These are phyloP conservation scores for Neoaliturus tenellus DNA, from an alignment of 2,888 invertebrate species.

Conservation along the genomic window DNA sequence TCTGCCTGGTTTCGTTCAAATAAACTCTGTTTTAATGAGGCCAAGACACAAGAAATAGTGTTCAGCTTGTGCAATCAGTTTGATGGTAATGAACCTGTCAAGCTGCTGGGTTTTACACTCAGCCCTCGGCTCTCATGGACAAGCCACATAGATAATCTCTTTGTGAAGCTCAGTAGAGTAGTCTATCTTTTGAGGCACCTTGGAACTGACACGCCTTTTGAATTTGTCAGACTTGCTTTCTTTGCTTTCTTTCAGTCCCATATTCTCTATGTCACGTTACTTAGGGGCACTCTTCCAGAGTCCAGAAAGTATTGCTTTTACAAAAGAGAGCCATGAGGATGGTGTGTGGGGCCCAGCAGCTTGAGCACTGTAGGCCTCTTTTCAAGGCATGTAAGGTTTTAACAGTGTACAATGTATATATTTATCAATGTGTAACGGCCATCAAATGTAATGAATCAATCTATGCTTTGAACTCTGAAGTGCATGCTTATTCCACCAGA, in stretches of 20 bases:
- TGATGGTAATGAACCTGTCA: neutral
- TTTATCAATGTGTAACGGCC: neutral
- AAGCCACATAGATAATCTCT: neutral
- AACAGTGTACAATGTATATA: slow-evolving; percentile 14
- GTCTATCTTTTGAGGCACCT: neutral
- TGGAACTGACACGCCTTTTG: neutral
- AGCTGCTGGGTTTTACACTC: neutral
- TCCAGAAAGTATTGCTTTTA: neutral
- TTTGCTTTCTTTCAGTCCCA: neutral
- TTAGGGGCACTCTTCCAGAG: neutral
- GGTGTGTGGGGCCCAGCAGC: neutral
- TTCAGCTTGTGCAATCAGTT: neutral
- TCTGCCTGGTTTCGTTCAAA: neutral
- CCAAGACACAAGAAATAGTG: neutral
- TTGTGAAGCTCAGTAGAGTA: neutral
- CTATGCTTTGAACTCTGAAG: too few species aligned
- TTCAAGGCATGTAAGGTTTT: neutral
- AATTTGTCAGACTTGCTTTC: neutral
- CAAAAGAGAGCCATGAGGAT: neutral
- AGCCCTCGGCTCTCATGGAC: neutral
- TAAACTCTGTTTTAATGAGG: neutral
- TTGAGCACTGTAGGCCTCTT: neutral
- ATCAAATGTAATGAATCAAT: neutral
- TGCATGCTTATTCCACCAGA: too few species aligned
- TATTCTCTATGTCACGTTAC: neutral